Evolutionary conservation across 2,797 vertebrate genomes (phyloP).

Genomic region (Cynopterus sphinx): DNA sequence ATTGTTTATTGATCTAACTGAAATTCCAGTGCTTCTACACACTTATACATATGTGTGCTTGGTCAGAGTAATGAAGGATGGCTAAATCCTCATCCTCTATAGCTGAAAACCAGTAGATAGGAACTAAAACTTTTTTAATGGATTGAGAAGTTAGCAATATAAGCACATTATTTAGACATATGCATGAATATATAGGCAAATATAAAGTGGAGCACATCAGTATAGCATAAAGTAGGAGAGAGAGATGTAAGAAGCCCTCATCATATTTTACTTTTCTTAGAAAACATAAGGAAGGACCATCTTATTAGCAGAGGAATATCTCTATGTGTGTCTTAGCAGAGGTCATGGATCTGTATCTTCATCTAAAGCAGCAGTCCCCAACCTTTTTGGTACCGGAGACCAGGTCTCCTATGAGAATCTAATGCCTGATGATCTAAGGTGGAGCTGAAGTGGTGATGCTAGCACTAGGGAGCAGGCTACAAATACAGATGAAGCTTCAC

Average conservation of each 20-base stretch:
- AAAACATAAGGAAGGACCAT: neutral
- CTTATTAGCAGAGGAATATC: neutral
- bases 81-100: neutral
- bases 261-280: neutral
- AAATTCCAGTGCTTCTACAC: neutral
- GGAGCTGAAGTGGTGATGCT: too few species aligned
- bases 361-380: neutral
- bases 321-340: neutral
- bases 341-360: neutral
- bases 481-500: too few species aligned
- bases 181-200: neutral
- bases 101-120: neutral
- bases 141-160: neutral
- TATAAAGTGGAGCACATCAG: neutral
- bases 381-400: too few species aligned
- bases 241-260: neutral
- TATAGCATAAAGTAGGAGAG: neutral
- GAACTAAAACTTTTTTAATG: neutral
- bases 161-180: neutral
- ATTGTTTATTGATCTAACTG: neutral
- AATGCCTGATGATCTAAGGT: too few species aligned
- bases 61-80: neutral
- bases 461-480: too few species aligned
- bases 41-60: neutral
- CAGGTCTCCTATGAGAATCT: too few species aligned